Conservation (phyloP, 1,140 invertebrate species). For the Listronotus bonariensis region DNA sequence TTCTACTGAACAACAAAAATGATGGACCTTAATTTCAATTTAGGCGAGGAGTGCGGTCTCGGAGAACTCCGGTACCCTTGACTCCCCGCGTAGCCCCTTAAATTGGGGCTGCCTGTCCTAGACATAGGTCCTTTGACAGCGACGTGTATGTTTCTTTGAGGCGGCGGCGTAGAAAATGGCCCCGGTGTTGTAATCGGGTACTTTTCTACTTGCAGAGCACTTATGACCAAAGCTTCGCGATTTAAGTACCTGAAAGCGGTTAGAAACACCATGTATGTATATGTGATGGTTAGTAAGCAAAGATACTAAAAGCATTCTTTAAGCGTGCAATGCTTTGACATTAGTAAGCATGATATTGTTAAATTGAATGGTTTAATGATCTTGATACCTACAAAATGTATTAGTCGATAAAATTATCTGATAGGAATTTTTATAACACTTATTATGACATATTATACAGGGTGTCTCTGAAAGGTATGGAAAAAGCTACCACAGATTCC, state of each 20-base stretch:
- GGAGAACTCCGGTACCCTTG: slow-evolving; percentile 61
- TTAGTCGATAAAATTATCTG: too few relatives aligned
- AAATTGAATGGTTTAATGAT: too few relatives aligned
- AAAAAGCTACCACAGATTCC: too few relatives aligned
- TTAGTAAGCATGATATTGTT: neutral
- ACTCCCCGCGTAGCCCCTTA: slow-evolving; percentile 58
- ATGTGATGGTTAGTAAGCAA: slow-evolving; percentile 33
- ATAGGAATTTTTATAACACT: too few relatives aligned
- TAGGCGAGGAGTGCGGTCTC: slow-evolving; percentile 77
- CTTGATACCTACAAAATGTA: too few relatives aligned
- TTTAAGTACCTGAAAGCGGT: slow-evolving; percentile 76
- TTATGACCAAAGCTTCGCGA: slow-evolving; percentile 88
- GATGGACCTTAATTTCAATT: slow-evolving; percentile 87
- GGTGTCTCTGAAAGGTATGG: too few relatives aligned
- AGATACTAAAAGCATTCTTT: neutral
- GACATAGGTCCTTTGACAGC: slow-evolving; percentile 47
- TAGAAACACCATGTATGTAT: slow-evolving; percentile 34
- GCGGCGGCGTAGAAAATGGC: slow-evolving; percentile 71
- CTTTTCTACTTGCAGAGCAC: slow-evolving; percentile 90
- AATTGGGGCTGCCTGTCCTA: slow-evolving; percentile 54
- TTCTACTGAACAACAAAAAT: neutral
- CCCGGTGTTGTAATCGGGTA: slow-evolving; percentile 88
- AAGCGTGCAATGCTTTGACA: slow-evolving; percentile 3
- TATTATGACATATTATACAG: too few relatives aligned
- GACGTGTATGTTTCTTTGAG: slow-evolving; percentile 60